A percentile compares a stretch with the other conserved stretches of the same genome.
These are phyloP conservation scores for Alectura lathami DNA, from an alignment of 2,113 vertebrate genomes.

Conservation along the genomic window DNA sequence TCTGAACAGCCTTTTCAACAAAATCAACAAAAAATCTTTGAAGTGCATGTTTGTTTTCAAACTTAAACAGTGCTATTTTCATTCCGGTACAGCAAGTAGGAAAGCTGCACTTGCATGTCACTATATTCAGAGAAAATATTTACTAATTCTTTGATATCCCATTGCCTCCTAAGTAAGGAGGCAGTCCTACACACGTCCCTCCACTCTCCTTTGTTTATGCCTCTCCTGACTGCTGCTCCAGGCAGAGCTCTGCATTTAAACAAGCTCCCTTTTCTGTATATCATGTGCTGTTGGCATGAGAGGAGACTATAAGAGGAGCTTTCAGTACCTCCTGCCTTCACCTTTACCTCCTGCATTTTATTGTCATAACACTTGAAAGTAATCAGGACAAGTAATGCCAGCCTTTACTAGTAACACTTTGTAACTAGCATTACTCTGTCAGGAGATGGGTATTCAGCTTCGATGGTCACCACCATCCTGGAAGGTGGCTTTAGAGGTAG, in stretches of 20 bases:
- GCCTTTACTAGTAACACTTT: not conserved
- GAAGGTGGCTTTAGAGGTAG: not conserved
- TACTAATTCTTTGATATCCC: not conserved
- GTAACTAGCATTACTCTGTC: not conserved
- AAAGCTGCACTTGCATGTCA: not conserved
- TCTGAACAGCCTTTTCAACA: slow-evolving; percentile 1
- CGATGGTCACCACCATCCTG: not conserved
- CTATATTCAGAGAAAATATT: not conserved
- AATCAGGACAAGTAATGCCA: not conserved
- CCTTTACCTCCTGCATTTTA: not conserved
- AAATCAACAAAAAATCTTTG: not conserved
- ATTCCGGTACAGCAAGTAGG: not conserved
- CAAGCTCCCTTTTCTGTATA: not conserved
- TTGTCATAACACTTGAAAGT: not conserved
- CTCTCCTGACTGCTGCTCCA: not conserved
- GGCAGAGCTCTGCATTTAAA: not conserved
- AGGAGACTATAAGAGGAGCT: not conserved
- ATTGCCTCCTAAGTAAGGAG: slow-evolving; percentile 2
- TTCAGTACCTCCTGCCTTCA: not conserved
- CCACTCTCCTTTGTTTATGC: not conserved
- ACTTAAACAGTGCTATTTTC: slow-evolving; percentile 5
- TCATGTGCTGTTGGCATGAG: not conserved
- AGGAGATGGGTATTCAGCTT: not conserved
- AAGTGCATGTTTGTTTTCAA: not conserved
- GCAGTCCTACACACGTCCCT: not conserved